These are phyloP conservation scores for Nemoura dubitans DNA, from an alignment of 2,888 invertebrate species.

Conservation along the genomic window DNA sequence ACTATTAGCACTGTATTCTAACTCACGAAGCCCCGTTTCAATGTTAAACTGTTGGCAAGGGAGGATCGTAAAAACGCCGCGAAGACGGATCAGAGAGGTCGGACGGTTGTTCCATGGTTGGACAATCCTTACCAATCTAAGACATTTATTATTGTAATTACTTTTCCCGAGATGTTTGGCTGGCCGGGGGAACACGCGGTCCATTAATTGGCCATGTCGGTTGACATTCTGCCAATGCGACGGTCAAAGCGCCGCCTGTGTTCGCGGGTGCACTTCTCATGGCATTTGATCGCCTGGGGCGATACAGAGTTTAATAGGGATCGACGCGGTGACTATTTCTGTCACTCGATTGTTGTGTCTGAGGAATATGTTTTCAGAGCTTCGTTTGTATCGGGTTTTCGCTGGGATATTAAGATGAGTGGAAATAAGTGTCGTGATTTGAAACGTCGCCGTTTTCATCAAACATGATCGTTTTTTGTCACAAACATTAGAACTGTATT, in stretches of 20 bases:
- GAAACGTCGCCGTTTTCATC: too few relatives aligned
- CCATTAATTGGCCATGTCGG: background rate
- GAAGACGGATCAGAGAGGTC: background rate
- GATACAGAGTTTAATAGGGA: background rate
- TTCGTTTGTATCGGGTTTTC: too few relatives aligned
- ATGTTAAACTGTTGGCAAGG: background rate
- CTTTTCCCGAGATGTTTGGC: background rate
- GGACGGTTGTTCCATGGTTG: background rate
- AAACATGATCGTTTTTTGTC: too few relatives aligned
- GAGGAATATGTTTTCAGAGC: too few relatives aligned
- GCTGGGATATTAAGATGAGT: too few relatives aligned
- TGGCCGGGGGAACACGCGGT: background rate
- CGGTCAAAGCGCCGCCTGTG: background rate
- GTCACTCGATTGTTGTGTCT: background rate
- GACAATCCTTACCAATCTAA: background rate
- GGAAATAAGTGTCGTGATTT: too few relatives aligned
- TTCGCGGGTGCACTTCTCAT: background rate
- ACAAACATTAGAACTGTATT: too few relatives aligned
- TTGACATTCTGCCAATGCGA: background rate
- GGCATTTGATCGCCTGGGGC: background rate
- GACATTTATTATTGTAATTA: conserved; percentile 7
- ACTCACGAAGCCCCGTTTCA: background rate
- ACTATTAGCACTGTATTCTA: background rate
- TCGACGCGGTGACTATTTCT: background rate
- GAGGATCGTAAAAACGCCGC: background rate